Evolutionary conservation across 1,140 invertebrate species (phyloP).

Genomic region (Procambarus virginalis): DNA sequence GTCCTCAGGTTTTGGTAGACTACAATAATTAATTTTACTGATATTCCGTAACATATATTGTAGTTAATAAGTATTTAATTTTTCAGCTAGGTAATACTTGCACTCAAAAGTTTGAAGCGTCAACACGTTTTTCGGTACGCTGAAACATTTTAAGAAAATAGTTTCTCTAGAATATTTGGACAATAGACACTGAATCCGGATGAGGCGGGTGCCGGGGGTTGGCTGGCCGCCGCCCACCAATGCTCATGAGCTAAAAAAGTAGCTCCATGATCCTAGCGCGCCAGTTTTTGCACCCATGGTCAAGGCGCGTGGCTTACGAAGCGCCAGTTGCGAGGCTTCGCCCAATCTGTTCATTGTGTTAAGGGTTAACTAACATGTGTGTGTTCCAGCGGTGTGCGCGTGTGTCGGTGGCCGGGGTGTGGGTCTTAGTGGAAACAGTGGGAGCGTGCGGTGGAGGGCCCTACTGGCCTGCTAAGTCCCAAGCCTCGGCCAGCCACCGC

Average conservation of each 20-base stretch:
- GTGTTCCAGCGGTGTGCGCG: background rate
- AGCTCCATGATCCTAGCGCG: background rate
- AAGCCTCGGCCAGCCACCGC: conserved; percentile 57
- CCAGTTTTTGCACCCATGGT: background rate
- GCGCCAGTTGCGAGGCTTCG: background rate
- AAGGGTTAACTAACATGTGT: background rate
- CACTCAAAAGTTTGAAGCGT: too few species aligned
- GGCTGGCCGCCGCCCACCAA: background rate
- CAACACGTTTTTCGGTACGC: too few species aligned
- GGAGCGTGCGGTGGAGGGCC: conserved; percentile 44
- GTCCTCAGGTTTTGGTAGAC: too few species aligned
- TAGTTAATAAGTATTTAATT: too few species aligned
- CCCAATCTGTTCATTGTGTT: background rate
- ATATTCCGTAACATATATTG: too few species aligned
- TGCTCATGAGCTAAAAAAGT: background rate
- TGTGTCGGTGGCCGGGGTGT: conserved; percentile 54
- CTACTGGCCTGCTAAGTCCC: conserved; percentile 70
- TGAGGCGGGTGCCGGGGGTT: background rate
- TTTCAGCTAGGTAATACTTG: too few species aligned
- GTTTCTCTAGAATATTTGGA: background rate
- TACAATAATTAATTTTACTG: too few species aligned
- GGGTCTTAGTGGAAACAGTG: conserved; percentile 67
- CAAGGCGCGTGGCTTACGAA: conserved; percentile 6
- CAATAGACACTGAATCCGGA: background rate
- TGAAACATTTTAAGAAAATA: too few species aligned